These are phyloP conservation scores for Ciconia boyciana DNA, from an alignment of 2,113 vertebrate genomes.

Conservation along the genomic window DNA sequence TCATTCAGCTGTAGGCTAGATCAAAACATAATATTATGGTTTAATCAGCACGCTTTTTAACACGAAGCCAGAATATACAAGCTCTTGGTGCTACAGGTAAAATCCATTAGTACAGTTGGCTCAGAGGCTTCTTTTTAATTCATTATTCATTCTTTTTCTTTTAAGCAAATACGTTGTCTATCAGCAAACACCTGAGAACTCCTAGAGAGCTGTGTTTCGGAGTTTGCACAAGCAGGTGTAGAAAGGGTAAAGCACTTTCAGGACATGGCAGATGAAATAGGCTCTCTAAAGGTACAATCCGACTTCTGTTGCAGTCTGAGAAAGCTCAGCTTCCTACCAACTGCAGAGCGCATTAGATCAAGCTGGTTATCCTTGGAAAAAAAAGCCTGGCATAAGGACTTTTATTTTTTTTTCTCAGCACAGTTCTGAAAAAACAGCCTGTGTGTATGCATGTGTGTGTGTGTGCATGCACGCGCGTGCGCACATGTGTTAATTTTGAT, in stretches of 20 bases:
- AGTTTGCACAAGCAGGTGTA: slow-evolving; percentile 55
- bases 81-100: slow-evolving; percentile 47
- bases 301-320: background rate
- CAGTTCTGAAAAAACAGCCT: background rate
- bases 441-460: background rate
- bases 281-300: background rate
- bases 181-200: slow-evolving; percentile 44
- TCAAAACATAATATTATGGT: slow-evolving; percentile 71
- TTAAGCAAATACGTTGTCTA: background rate
- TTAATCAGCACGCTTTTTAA: slow-evolving; percentile 64
- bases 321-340: background rate
- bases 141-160: slow-evolving; percentile 26
- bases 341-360: background rate
- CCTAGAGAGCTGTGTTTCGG: background rate
- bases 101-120: slow-evolving; percentile 1
- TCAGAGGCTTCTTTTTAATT: background rate
- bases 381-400: background rate
- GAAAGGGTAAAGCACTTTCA: slow-evolving; percentile 5
- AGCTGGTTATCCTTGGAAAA: background rate
- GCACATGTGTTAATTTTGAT: slow-evolving; percentile 27
- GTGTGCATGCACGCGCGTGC: fast-evolving
- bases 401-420: background rate
- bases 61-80: slow-evolving; percentile 43
- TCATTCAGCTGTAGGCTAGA: slow-evolving; percentile 73
- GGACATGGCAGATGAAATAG: background rate